A percentile compares a stretch with the other conserved stretches of the same genome.
Conservation (phyloP, 2,888 invertebrate genomes). For the Eristalis pertinax region DNA sequence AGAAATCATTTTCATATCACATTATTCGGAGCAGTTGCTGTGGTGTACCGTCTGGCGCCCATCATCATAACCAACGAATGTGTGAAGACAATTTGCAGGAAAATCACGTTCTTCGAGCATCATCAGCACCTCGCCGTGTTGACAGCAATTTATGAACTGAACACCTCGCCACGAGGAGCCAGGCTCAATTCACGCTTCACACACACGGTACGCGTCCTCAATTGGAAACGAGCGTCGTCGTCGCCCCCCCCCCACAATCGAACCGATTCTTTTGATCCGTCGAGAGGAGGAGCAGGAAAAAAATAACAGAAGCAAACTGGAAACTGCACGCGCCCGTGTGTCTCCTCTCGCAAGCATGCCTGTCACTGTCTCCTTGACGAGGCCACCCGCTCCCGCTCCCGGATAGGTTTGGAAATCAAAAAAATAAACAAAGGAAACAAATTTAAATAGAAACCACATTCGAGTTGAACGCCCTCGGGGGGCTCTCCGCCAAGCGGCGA, state of each 20-base stretch:
- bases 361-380: background rate
- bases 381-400: too few species aligned
- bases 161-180: background rate
- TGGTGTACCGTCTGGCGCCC: background rate
- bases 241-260: background rate
- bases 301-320: too few species aligned
- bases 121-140: background rate
- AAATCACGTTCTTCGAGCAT: background rate
- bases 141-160: background rate
- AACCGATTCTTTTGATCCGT: background rate
- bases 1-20: background rate
- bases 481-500: background rate
- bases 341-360: background rate
- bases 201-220: background rate
- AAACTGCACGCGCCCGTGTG: conserved; percentile 8
- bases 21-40: background rate
- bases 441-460: conserved; percentile 30
- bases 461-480: conserved; percentile 7
- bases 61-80: background rate
- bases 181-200: background rate
- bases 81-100: background rate
- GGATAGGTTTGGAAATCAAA: background rate
- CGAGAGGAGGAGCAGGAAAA: background rate
- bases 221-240: background rate
- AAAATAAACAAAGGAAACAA: conserved; percentile 8